Percentiles rank a stretch among this genome's conserved stretches.
Evolutionary conservation across 2,888 invertebrate genomes (phyloP).

Genomic region (Brachypterus glaber): DNA sequence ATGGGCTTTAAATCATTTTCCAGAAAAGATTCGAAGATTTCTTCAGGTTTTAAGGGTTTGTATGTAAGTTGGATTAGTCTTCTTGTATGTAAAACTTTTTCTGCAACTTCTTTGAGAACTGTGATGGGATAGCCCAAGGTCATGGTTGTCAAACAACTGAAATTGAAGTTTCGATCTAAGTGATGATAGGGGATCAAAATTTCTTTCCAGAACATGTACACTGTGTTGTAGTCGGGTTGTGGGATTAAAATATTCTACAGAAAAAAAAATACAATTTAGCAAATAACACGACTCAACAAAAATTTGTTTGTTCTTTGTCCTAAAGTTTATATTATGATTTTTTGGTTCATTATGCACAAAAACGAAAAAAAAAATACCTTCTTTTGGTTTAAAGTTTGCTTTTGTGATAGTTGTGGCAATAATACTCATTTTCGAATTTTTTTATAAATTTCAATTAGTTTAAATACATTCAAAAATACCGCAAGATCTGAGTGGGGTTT

Average conservation of each 20-base stretch:
- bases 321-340: no score
- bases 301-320: no score
- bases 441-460: no score
- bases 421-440: no score
- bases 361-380: no score
- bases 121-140: conserved; percentile 48
- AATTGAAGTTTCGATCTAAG: conserved; percentile 49
- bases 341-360: no score
- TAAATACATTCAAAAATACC: no score
- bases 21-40: conserved; percentile 44
- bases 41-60: conserved; percentile 44
- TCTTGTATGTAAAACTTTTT: conserved; percentile 40
- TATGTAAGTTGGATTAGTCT: conserved; percentile 46
- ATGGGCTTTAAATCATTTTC: conserved; percentile 30
- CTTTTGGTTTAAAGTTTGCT: no score
- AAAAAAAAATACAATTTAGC: background rate
- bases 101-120: conserved; percentile 41
- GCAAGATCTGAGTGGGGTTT: no score
- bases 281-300: no score
- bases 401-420: no score
- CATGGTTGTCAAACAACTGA: conserved; percentile 48
- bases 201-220: conserved; percentile 46
- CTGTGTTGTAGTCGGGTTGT: conserved; percentile 51
- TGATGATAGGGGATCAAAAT: conserved; percentile 51
- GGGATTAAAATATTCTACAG: conserved; percentile 34